A percentile compares a stretch with the other conserved stretches of the same genome.
phyloP scores from a whole-genome alignment of 1,140 invertebrate genomes.

The Wiebesia pumilae region DNA sequence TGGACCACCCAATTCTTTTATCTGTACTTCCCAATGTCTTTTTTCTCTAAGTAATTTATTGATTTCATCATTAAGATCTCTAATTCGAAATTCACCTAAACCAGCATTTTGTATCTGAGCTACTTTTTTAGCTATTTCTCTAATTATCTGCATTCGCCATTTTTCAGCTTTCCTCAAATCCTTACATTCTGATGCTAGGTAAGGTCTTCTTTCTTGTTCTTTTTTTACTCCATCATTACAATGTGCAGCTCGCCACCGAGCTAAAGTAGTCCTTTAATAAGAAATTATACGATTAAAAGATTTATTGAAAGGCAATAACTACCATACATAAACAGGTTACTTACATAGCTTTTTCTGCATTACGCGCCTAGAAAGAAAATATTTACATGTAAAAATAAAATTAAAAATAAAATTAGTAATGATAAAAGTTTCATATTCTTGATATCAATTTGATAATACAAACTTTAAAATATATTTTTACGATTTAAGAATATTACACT shows the following conservation, averaged over 20 bases:
- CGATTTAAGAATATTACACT: too few species aligned
- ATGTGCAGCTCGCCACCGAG: slow-evolving; percentile 95
- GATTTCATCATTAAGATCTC: slow-evolving; percentile 99
- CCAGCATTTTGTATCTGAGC: slow-evolving; percentile 99
- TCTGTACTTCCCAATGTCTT: slow-evolving; percentile 98
- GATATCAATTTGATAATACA: too few species aligned
- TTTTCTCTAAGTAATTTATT: slow-evolving; percentile 97
- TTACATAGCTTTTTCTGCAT: slow-evolving; percentile 91
- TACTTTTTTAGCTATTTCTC: slow-evolving; percentile 99
- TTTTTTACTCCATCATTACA: slow-evolving; percentile 86
- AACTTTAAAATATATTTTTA: too few species aligned
- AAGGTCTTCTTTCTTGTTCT: slow-evolving; percentile 90
- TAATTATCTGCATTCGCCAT: slow-evolving; percentile 96
- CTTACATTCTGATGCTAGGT: slow-evolving; percentile 94
- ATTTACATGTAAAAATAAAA: not conserved
- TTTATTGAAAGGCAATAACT: slow-evolving; percentile 20
- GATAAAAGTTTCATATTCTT: too few species aligned
- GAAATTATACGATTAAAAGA: slow-evolving; percentile 20
- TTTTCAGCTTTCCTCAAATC: slow-evolving; percentile 94
- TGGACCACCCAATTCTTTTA: slow-evolving; percentile 94
- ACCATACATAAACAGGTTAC: slow-evolving; percentile 66
- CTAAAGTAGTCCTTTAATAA: slow-evolving; percentile 91
- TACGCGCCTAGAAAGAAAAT: slow-evolving; percentile 79
- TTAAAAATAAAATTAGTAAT: not conserved
- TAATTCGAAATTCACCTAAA: slow-evolving; percentile 96